These are phyloP conservation scores for Serrognathus titanus DNA, from an alignment of 2,888 invertebrate genomes.

Conservation along the genomic window DNA sequence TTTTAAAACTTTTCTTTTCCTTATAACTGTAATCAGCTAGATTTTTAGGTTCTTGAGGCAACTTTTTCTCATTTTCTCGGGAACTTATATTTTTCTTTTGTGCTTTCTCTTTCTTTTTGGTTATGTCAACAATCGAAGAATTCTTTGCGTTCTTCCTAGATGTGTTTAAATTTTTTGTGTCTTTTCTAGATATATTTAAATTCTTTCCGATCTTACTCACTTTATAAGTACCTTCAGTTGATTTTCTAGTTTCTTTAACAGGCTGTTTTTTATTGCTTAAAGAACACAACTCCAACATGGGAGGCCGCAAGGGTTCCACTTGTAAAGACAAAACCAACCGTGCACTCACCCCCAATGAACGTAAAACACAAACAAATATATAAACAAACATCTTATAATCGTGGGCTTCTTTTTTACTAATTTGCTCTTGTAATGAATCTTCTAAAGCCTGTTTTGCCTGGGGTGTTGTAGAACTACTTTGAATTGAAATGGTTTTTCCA, in stretches of 20 bases:
- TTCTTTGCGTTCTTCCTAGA: background rate
- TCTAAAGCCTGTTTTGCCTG: slow-evolving; percentile 42
- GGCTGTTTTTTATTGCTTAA: slow-evolving; percentile 43
- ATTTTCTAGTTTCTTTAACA: background rate
- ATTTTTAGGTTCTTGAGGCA: background rate
- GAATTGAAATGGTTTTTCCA: slow-evolving; percentile 54
- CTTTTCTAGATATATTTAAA: background rate
- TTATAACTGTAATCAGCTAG: background rate
- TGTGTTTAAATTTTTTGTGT: slow-evolving; percentile 1
- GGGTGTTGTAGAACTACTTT: slow-evolving; percentile 52
- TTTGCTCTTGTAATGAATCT: slow-evolving; percentile 54
- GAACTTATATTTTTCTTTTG: background rate
- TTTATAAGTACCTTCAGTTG: background rate
- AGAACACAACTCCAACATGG: slow-evolving; percentile 60
- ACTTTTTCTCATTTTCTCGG: background rate
- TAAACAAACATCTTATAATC: slow-evolving; percentile 68
- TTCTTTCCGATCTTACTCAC: slow-evolving; percentile 21
- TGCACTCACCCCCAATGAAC: slow-evolving; percentile 78
- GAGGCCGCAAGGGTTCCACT: slow-evolving; percentile 70
- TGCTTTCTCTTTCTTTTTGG: background rate
- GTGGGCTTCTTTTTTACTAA: slow-evolving; percentile 59
- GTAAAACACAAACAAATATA: slow-evolving; percentile 71
- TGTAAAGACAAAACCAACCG: slow-evolving; percentile 78
- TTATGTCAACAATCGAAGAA: background rate
- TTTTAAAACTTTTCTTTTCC: background rate